Percentiles rank a stretch among this genome's conserved stretches.
Evolutionary conservation across 1,140 invertebrate species (phyloP).

Genomic region (Grapholita molesta): DNA sequence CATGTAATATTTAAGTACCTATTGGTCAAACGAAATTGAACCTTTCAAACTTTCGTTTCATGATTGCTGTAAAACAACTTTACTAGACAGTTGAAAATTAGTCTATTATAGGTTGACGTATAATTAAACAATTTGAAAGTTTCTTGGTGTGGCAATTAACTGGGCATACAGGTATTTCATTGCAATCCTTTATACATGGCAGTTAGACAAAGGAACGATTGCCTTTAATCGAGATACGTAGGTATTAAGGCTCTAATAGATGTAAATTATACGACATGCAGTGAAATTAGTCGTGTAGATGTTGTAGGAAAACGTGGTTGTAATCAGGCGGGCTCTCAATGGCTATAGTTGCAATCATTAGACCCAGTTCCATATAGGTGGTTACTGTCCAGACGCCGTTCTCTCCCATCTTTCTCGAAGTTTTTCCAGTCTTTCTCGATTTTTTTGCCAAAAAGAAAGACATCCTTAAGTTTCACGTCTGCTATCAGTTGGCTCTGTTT

Average conservation of each 20-base stretch:
- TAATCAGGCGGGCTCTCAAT: too few species aligned
- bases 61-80: not conserved
- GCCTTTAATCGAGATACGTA: not conserved
- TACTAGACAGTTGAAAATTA: not conserved
- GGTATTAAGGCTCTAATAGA: not conserved
- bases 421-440: too few species aligned
- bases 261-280: not conserved
- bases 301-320: too few species aligned
- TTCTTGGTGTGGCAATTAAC: not conserved
- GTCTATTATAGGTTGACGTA: not conserved
- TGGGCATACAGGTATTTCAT: not conserved
- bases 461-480: too few species aligned
- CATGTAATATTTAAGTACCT: too few species aligned
- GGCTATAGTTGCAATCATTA: too few species aligned
- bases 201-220: not conserved
- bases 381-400: too few species aligned
- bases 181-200: not conserved
- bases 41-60: not conserved
- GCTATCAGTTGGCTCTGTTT: too few species aligned
- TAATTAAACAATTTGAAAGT: not conserved
- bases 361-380: too few species aligned
- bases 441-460: too few species aligned
- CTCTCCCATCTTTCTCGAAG: too few species aligned
- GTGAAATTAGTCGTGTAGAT: not conserved
- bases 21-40: not conserved